phyloP scores from a whole-genome alignment of 2,888 invertebrate species.

The Hybos culiciformis region DNA sequence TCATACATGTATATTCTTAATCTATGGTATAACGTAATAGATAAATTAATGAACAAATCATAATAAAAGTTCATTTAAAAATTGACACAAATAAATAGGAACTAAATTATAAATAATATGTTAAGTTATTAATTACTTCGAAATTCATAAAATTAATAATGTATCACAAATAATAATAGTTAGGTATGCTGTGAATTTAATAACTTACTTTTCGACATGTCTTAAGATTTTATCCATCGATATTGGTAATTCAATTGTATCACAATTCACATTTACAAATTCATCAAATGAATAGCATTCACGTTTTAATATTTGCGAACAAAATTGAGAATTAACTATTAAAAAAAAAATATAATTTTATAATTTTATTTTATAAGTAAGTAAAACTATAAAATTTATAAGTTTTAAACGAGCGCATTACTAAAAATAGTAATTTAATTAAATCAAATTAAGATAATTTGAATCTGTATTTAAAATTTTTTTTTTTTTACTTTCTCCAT shows the following conservation, averaged over 20 bases:
- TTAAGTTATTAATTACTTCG: neutral
- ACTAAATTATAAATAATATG: neutral
- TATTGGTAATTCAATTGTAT: conserved; percentile 13
- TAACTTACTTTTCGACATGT: conserved; percentile 23
- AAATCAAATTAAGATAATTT: neutral
- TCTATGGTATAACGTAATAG: no score
- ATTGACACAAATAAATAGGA: neutral
- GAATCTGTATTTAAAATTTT: no score
- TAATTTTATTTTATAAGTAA: neutral
- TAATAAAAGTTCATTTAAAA: conserved; percentile 4
- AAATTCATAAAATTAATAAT: no score
- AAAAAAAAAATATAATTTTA: neutral
- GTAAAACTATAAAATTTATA: no score
- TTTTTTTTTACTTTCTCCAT: no score
- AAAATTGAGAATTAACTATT: conserved; percentile 26
- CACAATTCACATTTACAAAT: conserved; percentile 21
- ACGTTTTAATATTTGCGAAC: conserved; percentile 25
- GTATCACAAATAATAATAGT: no score
- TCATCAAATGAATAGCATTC: conserved; percentile 14
- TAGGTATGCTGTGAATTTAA: no score
- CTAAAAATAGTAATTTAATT: conserved; percentile 1
- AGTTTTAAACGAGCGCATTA: neutral
- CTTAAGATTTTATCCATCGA: conserved; percentile 24
- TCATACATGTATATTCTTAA: no score
- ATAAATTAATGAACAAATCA: no score